A percentile compares a stretch with the other conserved stretches of the same genome.
phyloP scores from a whole-genome alignment of 2,113 vertebrate species.

The Pagrus major region DNA sequence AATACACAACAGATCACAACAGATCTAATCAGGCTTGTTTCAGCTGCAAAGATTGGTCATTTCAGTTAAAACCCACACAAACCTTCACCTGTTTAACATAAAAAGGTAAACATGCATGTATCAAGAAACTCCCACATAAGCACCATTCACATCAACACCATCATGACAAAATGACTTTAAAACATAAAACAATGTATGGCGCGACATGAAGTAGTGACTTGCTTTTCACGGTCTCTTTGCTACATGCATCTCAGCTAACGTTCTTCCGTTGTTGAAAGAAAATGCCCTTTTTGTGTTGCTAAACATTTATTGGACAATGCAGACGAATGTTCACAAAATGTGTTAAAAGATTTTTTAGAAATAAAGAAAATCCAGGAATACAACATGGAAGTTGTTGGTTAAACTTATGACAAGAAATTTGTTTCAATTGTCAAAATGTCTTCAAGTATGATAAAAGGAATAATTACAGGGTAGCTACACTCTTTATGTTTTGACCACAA shows the following conservation, averaged over 20 bases:
- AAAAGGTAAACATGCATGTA: neutral
- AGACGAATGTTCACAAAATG: slow-evolving; percentile 23
- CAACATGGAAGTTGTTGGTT: neutral
- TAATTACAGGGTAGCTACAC: neutral
- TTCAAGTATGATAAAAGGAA: neutral
- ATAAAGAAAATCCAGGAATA: slow-evolving; percentile 46
- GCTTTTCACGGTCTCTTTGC: slow-evolving; percentile 1
- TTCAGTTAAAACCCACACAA: neutral
- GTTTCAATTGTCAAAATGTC: neutral
- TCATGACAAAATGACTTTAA: neutral
- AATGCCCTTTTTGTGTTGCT: neutral
- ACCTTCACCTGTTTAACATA: neutral
- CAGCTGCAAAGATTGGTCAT: neutral
- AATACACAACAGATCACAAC: slow-evolving; percentile 6
- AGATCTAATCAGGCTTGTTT: slow-evolving; percentile 6
- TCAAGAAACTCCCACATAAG: neutral
- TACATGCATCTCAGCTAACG: slow-evolving; percentile 29
- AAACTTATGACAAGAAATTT: neutral
- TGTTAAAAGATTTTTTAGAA: slow-evolving; percentile 49
- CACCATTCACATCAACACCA: neutral
- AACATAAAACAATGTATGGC: neutral
- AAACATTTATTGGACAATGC: neutral
- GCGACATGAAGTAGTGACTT: neutral
- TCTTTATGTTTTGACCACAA: slow-evolving; percentile 1
- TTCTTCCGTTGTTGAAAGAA: slow-evolving; percentile 9